Evolutionary conservation across 2,888 invertebrate genomes (phyloP).

Genomic region (Drosophila eohydei): DNA sequence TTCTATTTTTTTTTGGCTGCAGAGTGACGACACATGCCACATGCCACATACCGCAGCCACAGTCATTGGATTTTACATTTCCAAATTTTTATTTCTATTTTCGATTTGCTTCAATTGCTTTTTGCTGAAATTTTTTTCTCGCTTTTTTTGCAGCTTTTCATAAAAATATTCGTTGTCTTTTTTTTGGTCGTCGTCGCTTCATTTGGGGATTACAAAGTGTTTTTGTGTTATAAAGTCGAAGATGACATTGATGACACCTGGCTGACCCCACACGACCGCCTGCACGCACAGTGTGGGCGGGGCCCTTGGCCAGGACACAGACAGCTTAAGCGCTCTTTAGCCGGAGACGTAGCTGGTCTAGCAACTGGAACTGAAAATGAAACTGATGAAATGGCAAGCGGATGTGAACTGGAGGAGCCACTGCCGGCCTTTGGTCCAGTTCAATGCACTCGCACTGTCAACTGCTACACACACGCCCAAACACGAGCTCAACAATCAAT

Average conservation of each 20-base stretch:
- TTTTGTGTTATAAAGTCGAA: constrained; percentile 81
- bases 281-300: background rate
- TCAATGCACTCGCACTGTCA: constrained; percentile 41
- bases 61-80: constrained; percentile 40
- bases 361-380: constrained; percentile 35
- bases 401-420: constrained; percentile 6
- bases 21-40: constrained; percentile 39
- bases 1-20: background rate
- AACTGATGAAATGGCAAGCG: constrained; percentile 24
- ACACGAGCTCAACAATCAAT: constrained; percentile 32
- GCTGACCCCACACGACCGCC: constrained; percentile 60
- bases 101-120: constrained; percentile 15
- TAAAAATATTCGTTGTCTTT: constrained; percentile 2
- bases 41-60: constrained; percentile 26
- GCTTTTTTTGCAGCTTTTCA: constrained; percentile 22
- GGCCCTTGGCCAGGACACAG: constrained; percentile 47
- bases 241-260: constrained; percentile 80
- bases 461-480: constrained; percentile 31
- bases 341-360: constrained; percentile 21
- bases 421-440: constrained; percentile 22
- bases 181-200: constrained; percentile 58
- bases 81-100: constrained; percentile 1
- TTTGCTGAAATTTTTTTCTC: constrained; percentile 19
- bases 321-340: constrained; percentile 75
- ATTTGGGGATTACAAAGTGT: constrained; percentile 82